Conservation (phyloP, 2,888 invertebrate species). For the Thera britannica region DNA sequence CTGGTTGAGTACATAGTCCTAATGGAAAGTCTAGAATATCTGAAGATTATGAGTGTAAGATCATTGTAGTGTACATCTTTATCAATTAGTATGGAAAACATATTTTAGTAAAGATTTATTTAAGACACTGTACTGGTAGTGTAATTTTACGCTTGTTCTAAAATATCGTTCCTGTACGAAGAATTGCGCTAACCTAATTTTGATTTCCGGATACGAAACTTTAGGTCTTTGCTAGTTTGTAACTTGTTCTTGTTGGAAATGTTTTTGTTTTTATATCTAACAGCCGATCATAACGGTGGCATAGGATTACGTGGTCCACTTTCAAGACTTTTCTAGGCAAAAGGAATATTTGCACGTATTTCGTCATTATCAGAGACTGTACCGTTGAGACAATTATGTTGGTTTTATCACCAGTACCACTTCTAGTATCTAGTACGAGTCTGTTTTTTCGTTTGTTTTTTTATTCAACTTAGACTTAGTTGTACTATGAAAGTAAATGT, state of each 20-base stretch:
- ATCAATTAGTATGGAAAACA: too few species aligned
- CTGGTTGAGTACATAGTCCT: too few species aligned
- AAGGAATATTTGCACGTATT: slow-evolving; percentile 52
- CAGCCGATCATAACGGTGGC: slow-evolving; percentile 36
- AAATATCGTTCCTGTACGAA: neutral
- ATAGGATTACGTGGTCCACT: slow-evolving; percentile 41
- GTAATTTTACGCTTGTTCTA: neutral
- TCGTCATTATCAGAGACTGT: slow-evolving; percentile 40
- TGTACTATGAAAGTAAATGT: slow-evolving; percentile 15
- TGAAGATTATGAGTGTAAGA: too few species aligned
- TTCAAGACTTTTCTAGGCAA: slow-evolving; percentile 42
- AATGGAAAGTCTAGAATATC: too few species aligned
- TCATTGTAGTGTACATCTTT: too few species aligned
- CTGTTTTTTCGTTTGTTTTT: too few species aligned
- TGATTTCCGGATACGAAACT: slow-evolving; percentile 13
- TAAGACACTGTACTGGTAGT: neutral
- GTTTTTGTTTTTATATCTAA: slow-evolving; percentile 18
- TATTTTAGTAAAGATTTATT: too few species aligned
- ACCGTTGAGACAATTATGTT: slow-evolving; percentile 40
- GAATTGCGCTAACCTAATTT: slow-evolving; percentile 6
- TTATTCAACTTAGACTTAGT: neutral
- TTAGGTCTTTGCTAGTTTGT: neutral
- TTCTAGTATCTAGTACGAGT: too few species aligned
- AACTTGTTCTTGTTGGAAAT: slow-evolving; percentile 14
- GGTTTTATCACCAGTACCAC: slow-evolving; percentile 25